A percentile compares a stretch with the other conserved stretches of the same genome.
These are phyloP conservation scores for Hydropotes inermis DNA, from an alignment of 2,113 vertebrate species.

Conservation along the genomic window DNA sequence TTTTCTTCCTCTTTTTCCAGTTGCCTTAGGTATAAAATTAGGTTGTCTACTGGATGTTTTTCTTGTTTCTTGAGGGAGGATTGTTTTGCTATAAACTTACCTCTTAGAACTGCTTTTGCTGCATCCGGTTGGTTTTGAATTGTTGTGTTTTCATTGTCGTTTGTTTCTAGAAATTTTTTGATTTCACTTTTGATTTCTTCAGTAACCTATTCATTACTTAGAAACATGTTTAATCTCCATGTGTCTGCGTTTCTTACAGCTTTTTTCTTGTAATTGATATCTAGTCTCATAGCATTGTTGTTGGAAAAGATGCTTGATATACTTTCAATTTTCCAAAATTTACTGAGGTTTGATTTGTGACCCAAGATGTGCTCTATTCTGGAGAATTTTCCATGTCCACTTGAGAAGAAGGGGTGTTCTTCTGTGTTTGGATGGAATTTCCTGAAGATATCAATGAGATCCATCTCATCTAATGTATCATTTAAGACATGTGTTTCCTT, in stretches of 20 bases:
- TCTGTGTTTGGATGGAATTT: neutral
- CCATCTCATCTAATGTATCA: neutral
- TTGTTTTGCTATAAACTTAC: neutral
- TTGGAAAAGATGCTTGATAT: neutral
- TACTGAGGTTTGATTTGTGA: neutral
- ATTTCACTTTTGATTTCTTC: neutral
- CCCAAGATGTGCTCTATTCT: neutral
- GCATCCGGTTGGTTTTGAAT: neutral
- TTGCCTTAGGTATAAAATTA: neutral
- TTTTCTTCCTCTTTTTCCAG: neutral
- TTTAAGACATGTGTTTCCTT: neutral
- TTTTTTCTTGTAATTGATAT: neutral
- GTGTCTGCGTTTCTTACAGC: neutral
- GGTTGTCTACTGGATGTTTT: neutral
- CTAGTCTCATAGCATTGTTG: neutral
- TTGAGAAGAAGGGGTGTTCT: neutral
- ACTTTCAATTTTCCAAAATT: neutral
- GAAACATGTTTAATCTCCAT: neutral
- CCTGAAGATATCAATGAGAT: neutral
- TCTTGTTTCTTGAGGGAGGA: neutral
- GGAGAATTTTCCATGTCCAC: neutral
- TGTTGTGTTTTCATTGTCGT: neutral
- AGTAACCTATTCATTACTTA: neutral
- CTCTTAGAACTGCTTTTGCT: neutral
- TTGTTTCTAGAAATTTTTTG: neutral